Percentiles rank a stretch among this genome's conserved stretches.
Conservation (phyloP, 2,888 invertebrate species). For the Arge pagana region DNA sequence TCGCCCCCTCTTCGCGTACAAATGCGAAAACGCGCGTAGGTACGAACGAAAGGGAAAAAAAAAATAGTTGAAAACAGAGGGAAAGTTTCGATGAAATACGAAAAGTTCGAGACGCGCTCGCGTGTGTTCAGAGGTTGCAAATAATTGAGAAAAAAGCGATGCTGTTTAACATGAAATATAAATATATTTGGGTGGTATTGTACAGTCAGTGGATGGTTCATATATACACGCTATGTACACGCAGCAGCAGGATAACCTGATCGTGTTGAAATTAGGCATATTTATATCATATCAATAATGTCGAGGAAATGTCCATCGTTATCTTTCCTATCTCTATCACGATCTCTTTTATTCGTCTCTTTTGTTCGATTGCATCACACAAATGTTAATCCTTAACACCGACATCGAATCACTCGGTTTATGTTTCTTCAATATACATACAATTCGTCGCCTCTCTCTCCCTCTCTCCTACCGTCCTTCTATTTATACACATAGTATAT, state of each 20-base stretch:
- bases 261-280: constrained; percentile 8
- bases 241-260: constrained; percentile 19
- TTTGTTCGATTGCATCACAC: too few species aligned
- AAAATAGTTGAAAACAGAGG: too few species aligned
- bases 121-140: too few species aligned
- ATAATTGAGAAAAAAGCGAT: constrained; percentile 10
- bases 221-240: constrained; percentile 35
- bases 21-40: too few species aligned
- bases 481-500: background rate
- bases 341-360: background rate
- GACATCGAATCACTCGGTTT: background rate
- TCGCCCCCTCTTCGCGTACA: too few species aligned
- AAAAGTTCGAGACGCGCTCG: constrained; percentile 10
- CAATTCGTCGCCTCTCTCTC: too few species aligned
- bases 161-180: constrained; percentile 50
- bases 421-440: too few species aligned
- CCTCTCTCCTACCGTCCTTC: background rate
- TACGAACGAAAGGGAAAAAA: too few species aligned
- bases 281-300: background rate
- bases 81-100: too few species aligned
- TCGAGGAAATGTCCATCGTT: background rate
- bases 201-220: constrained; percentile 52
- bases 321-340: background rate
- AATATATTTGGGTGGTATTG: constrained; percentile 54
- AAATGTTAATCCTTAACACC: too few species aligned